Conservation (phyloP, 2,888 invertebrate species). For the Pterobdella sp. region DNA sequence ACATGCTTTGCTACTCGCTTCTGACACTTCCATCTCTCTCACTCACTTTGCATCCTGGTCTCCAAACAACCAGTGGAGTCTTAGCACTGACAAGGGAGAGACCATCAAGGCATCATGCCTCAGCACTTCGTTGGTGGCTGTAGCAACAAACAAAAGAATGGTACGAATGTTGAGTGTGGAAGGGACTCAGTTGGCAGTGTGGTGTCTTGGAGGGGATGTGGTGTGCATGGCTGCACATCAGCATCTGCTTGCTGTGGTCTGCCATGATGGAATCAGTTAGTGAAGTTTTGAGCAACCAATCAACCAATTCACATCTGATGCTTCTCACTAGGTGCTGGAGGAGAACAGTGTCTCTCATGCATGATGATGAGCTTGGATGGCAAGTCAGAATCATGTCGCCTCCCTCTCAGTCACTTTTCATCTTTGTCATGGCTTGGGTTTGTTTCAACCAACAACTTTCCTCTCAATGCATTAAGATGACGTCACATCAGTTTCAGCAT, state of each 20-base stretch:
- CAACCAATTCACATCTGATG: neutral
- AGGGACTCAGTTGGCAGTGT: slow-evolving; percentile 75
- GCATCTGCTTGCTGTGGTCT: slow-evolving; percentile 60
- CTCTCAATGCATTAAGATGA: no score
- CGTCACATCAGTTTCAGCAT: slow-evolving; percentile 76
- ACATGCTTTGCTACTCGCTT: slow-evolving; percentile 70
- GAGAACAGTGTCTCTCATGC: slow-evolving; percentile 49
- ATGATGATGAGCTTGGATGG: slow-evolving; percentile 42
- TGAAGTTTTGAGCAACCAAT: neutral
- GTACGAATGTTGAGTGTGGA: slow-evolving; percentile 74
- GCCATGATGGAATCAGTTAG: slow-evolving; percentile 59
- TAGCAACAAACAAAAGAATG: slow-evolving; percentile 66
- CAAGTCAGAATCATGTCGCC: slow-evolving; percentile 39
- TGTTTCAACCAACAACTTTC: slow-evolving; percentile 42
- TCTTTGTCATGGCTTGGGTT: slow-evolving; percentile 52
- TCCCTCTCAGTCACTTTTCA: slow-evolving; percentile 49
- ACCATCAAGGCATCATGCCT: slow-evolving; percentile 58
- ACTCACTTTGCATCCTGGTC: slow-evolving; percentile 64
- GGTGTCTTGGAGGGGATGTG: slow-evolving; percentile 66
- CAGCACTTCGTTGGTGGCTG: slow-evolving; percentile 67
- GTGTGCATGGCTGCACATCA: slow-evolving; percentile 62
- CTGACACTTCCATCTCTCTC: slow-evolving; percentile 66
- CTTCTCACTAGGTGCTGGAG: slow-evolving; percentile 44
- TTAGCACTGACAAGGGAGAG: slow-evolving; percentile 69
- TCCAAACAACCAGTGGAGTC: slow-evolving; percentile 75